Evolutionary conservation across 2,797 vertebrate species (phyloP), one percentile per base, ranked within the genome.

Genomic region (Xiphophorus birchmanni): DNA sequence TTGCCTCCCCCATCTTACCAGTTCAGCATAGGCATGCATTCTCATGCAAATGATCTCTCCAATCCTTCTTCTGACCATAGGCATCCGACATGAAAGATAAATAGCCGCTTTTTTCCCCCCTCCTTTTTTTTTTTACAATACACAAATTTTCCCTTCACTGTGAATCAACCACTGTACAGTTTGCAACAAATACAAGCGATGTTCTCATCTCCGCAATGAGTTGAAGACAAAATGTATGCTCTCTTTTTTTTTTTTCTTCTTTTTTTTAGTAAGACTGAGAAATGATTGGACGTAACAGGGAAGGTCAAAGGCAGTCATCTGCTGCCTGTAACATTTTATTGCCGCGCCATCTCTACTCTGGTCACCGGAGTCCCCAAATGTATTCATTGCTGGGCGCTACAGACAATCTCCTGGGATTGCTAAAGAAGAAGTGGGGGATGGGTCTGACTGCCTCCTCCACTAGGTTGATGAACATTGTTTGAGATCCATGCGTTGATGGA

Each of bases 21-120:
- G 87, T 88, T 83, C 84, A 87, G 84, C 82, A 81, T 78, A 88
- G 84, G 80, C 77, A 82, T 86, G 85, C 87, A 94, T 95, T 95
- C 84, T 95, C 87, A 95, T 95, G 95, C 91, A 95, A 94, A 96
- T 94, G 60, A 45, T 89, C 89, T 80, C 73, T 72, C 76, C 73
- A 79, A 52, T 86, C 75, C 80, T 82, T 88, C 85, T 91, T 84
- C 91, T 88, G 86, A 93, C 92, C 89, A 87, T 88, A 87, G 93
- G 89, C 88, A 84, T 85, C 88, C 48, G 87, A 83, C 88, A 83
- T 9, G 1, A 87, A 90, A 93, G 89, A 93, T 93, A 93, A 95
- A 94, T 91, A 86, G 81, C 87, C 82, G 85, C 86, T 50, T 86
- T 86, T 86, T 86, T 2, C 8, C 17, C 32, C 73, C 82, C 85